These are phyloP conservation scores for Elgonia sp. DNA, from an alignment of 2,888 invertebrate species.

Conservation along the genomic window DNA sequence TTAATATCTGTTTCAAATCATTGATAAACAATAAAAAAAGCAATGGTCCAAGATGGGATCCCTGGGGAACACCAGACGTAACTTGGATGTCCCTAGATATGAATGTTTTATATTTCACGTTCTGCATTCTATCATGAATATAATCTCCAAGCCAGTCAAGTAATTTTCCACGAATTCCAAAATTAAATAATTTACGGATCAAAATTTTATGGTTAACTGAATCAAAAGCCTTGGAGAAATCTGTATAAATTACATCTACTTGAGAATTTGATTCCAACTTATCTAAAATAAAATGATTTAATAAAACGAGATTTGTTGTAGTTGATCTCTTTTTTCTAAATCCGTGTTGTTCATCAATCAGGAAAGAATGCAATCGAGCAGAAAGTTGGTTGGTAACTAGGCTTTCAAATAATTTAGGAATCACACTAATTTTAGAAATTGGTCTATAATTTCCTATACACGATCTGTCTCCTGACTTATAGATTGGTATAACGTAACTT, in stretches of 20 bases:
- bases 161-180: background rate
- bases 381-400: background rate
- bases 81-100: background rate
- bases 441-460: too few species aligned
- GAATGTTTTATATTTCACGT: too few species aligned
- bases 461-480: too few species aligned
- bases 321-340: background rate
- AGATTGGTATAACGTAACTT: too few species aligned
- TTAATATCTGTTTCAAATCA: background rate
- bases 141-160: background rate
- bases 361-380: background rate
- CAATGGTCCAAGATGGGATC: background rate
- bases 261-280: background rate
- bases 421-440: background rate
- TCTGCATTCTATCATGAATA: too few species aligned
- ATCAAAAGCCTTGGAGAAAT: conserved; percentile 6
- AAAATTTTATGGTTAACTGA: background rate
- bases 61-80: background rate
- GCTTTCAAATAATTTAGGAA: background rate
- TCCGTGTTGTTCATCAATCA: background rate
- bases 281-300: background rate
- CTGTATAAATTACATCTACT: background rate
- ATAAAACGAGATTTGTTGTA: background rate
- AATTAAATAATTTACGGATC: background rate
- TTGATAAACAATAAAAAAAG: background rate